Evolutionary conservation across 2,113 vertebrate genomes (phyloP), one percentile per base, ranked within the genome.

Genomic region (Tragelaphus buxtoni): DNA sequence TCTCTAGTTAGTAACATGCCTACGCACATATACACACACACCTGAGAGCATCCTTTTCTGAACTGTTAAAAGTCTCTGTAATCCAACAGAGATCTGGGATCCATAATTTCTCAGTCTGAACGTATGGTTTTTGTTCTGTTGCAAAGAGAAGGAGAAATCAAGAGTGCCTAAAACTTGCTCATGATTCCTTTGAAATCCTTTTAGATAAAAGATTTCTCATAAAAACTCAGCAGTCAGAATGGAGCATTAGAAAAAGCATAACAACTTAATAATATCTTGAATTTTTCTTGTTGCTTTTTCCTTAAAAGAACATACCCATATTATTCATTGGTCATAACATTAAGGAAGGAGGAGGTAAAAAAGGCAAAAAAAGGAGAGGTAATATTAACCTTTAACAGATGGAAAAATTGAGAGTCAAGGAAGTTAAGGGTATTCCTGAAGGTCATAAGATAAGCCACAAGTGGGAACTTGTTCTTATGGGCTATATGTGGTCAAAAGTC

Each of bases 131-230:
- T 89, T 89, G 45, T 28, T 94, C 26, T 76, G 22, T 20, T 90
- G 26, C 58, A 95, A 94, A 94, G 49, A 85, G 16, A 77, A 89
- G 53, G n/a, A 97, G 85, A 76, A 95, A 90, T n/a, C 53, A 91
- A 87, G 56, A 63, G 22, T 47, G 9, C 18, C 81, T 79, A 39
- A 76, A 96, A 96, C 14, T 63, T 95, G 82, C 55, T 83, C 32
- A 80, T 28, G 90, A 90, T 69, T 92, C 76, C 60, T 90, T 63
- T 93, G 72, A 76, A 94, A 95, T 92, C 18, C 18, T 96, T 97
- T 65, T 91, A 79, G 24, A 53, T 90, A 35, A 88, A 96, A 90
- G 24, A 72, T 20, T 93, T 94, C 63, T 96, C 69, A 88, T 85
- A 91, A 95, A 80, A 88, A 94, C 17, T 9, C 18, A 84, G 12